These are phyloP conservation scores for Saccostrea cuccullata DNA, from an alignment of 1,140 invertebrate genomes.

Conservation along the genomic window DNA sequence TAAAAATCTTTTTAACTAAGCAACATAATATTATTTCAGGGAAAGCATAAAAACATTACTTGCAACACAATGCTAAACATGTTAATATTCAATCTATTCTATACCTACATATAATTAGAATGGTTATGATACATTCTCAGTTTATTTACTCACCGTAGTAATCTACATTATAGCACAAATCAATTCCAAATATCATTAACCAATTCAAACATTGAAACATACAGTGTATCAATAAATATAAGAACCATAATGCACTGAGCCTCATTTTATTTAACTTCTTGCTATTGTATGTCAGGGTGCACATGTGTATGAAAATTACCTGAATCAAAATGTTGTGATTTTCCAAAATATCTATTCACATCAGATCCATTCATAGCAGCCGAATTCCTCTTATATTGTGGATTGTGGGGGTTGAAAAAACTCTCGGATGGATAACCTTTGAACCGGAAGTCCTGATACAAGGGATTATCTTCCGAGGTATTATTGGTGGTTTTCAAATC, in stretches of 20 bases:
- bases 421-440: conserved; percentile 54
- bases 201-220: no score
- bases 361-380: conserved; percentile 49
- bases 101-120: background rate
- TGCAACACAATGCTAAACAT: background rate
- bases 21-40: background rate
- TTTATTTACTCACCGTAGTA: background rate
- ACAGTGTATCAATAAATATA: no score
- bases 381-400: conserved; percentile 49
- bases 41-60: background rate
- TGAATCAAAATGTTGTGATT: conserved; percentile 57
- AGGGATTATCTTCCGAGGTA: background rate
- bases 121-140: background rate
- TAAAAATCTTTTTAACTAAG: no score
- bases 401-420: conserved; percentile 54
- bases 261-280: background rate
- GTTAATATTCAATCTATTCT: conserved; percentile 11
- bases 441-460: conserved; percentile 54
- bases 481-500: conserved; percentile 26
- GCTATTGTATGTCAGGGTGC: background rate
- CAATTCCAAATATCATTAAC: background rate
- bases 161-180: conserved; percentile 1
- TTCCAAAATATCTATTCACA: conserved; percentile 52
- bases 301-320: conserved; percentile 51
- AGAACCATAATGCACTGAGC: no score